phyloP scores from a whole-genome alignment of 1,140 invertebrate genomes.

The Drosophila pseudoobscura region DNA sequence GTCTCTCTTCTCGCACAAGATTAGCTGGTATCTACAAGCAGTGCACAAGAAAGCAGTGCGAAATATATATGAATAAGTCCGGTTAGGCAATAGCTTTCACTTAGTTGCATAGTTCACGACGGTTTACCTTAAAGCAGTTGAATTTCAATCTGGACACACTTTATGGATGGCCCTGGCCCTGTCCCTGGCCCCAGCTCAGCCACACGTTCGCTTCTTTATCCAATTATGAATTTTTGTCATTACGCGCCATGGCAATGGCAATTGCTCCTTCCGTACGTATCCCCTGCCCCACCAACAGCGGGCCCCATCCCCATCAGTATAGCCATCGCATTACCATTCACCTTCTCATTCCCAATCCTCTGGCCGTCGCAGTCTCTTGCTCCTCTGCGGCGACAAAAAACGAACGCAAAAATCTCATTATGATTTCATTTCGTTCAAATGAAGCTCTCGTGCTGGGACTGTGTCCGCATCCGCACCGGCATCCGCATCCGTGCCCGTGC shows the following conservation, averaged over 20 bases:
- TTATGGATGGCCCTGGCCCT: conserved; percentile 11
- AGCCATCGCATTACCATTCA: conserved; percentile 13
- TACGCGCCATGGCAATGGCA: conserved; percentile 49
- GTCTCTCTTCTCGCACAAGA: no score
- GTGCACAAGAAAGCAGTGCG: no score
- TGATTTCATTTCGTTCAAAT: conserved; percentile 83
- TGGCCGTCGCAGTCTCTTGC: background rate
- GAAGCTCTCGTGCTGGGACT: conserved; percentile 72
- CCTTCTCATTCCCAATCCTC: background rate
- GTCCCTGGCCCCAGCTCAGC: background rate
- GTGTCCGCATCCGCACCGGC: conserved; percentile 31
- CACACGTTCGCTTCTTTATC: conserved; percentile 77
- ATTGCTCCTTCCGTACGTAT: conserved; percentile 34
- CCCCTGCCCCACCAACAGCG: background rate
- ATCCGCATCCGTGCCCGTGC: conserved; percentile 7
- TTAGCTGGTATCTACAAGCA: no score
- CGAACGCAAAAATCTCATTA: conserved; percentile 82
- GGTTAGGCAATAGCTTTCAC: no score
- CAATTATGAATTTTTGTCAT: conserved; percentile 83
- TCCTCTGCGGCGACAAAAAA: conserved; percentile 59
- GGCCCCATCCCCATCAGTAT: background rate
- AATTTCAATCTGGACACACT: conserved; percentile 39
- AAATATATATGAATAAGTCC: no score
- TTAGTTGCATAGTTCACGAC: no score
- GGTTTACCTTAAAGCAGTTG: conserved; percentile 21